Conservation (phyloP, 2,888 invertebrate genomes). For the Trachelus tabidus region DNA sequence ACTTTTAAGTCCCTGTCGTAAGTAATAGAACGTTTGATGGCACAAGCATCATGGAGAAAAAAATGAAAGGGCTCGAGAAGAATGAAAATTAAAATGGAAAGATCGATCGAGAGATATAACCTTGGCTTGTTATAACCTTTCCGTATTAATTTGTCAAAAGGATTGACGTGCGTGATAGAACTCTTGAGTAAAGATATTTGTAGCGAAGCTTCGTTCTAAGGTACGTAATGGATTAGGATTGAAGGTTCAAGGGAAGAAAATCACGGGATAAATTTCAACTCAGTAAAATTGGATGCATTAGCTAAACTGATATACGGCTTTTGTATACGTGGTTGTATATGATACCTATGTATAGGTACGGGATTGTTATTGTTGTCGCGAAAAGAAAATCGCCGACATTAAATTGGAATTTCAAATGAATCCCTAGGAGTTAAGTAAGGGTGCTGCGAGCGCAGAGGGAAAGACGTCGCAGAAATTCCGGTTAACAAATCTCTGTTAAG, state of each 20-base stretch:
- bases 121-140: no score
- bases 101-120: neutral
- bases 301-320: neutral
- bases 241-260: neutral
- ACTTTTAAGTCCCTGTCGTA: neutral
- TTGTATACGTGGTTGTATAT: neutral
- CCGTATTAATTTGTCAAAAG: neutral
- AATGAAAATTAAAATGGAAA: neutral
- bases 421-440: neutral
- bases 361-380: neutral
- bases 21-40: neutral
- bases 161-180: neutral
- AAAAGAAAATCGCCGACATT: conserved; percentile 24
- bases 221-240: no score
- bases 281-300: neutral
- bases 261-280: neutral
- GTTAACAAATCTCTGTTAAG: no score
- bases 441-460: no score
- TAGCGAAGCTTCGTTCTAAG: neutral
- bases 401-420: conserved; percentile 35
- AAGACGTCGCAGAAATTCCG: no score
- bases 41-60: neutral
- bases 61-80: neutral
- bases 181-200: neutral
- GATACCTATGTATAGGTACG: neutral